Conservation (phyloP, 2,797 vertebrate genomes). For the Garrulus glandarius region DNA sequence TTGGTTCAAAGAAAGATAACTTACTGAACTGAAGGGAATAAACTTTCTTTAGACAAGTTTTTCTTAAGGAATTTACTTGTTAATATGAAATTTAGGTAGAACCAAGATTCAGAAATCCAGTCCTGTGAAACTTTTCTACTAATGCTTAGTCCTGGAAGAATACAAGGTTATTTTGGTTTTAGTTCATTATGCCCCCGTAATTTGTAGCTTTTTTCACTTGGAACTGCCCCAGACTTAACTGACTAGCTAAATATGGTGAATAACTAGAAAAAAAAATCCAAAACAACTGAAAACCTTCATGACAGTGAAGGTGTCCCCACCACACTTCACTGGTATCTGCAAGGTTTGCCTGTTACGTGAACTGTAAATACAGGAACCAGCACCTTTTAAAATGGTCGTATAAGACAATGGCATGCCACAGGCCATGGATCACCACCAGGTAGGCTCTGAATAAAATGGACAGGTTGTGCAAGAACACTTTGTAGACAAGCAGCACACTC, state of each 20-base stretch:
- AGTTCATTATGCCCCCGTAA: background rate
- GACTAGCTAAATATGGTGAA: background rate
- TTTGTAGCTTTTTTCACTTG: background rate
- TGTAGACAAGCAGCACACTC: background rate
- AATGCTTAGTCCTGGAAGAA: background rate
- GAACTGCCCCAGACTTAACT: background rate
- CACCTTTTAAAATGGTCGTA: background rate
- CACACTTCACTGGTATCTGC: background rate
- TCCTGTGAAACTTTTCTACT: background rate
- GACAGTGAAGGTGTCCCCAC: rapidly evolving
- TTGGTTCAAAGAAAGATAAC: background rate
- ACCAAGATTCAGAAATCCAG: background rate
- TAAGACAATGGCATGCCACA: too few relatives aligned
- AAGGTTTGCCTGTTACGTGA: background rate
- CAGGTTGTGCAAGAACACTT: background rate
- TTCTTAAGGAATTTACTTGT: background rate
- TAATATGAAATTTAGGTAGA: background rate
- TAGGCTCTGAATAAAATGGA: background rate
- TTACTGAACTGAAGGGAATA: background rate
- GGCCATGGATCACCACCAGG: rapidly evolving
- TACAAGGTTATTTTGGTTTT: background rate
- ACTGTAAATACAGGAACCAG: background rate
- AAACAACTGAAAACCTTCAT: rapidly evolving
- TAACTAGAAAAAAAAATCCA: background rate
- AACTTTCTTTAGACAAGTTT: background rate